phyloP scores from a whole-genome alignment of 2,113 vertebrate genomes.

The Neolamprologus variostigma region DNA sequence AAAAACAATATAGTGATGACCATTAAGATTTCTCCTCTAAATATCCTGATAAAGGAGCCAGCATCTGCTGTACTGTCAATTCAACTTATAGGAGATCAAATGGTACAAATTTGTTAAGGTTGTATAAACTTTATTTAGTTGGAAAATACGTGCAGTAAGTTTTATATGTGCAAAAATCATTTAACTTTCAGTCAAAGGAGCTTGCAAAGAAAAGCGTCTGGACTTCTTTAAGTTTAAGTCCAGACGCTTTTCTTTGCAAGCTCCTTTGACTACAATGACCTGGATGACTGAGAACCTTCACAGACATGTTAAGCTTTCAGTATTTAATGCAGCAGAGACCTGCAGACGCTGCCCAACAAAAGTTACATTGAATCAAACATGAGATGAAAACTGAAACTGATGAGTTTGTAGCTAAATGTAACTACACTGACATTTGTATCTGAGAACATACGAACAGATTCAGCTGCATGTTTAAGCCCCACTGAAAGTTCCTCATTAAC shows the following conservation, averaged over 20 bases:
- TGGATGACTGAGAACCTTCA: too few relatives aligned
- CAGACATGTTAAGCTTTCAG: too few relatives aligned
- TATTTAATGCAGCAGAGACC: background rate
- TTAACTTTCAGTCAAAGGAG: too few relatives aligned
- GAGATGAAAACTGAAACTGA: background rate
- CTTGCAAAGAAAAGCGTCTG: too few relatives aligned
- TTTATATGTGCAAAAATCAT: background rate
- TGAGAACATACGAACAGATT: background rate
- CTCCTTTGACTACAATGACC: too few relatives aligned
- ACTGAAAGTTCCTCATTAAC: background rate
- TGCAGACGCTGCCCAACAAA: background rate
- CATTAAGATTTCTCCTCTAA: background rate
- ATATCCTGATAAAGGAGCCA: background rate
- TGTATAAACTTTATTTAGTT: background rate
- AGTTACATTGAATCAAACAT: background rate
- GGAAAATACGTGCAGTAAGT: background rate
- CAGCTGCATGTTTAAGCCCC: background rate
- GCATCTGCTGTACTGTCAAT: background rate
- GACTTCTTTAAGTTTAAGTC: too few relatives aligned
- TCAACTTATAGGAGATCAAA: background rate
- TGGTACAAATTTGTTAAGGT: background rate
- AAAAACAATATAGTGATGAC: background rate
- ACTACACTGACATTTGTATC: background rate
- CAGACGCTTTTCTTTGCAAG: too few relatives aligned
- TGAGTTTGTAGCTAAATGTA: background rate